phyloP scores from a whole-genome alignment of 2,888 invertebrate species.

The Drosophila acutilabella region DNA sequence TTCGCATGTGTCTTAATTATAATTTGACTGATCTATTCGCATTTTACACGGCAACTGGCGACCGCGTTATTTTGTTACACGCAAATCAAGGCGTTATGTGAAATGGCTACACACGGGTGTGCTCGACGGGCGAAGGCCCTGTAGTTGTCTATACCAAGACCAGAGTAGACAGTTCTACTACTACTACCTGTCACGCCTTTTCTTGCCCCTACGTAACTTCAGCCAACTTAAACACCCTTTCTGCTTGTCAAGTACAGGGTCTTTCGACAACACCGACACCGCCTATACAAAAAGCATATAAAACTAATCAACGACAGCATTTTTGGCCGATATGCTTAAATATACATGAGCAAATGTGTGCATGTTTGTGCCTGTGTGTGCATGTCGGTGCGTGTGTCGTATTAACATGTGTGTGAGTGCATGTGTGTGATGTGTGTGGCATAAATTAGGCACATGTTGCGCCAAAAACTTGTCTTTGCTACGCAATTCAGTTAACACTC shows the following conservation, averaged over 20 bases:
- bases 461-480: slow-evolving; percentile 40
- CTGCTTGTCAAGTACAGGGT: neutral
- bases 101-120: slow-evolving; percentile 1
- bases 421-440: slow-evolving; percentile 23
- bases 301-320: slow-evolving; percentile 58
- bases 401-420: slow-evolving; percentile 4
- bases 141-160: neutral
- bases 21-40: slow-evolving; percentile 34
- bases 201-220: too few relatives aligned
- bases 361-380: neutral
- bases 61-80: slow-evolving; percentile 16
- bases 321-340: slow-evolving; percentile 45
- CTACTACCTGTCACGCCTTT: too few relatives aligned
- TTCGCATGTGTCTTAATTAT: slow-evolving; percentile 25
- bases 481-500: slow-evolving; percentile 20
- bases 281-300: slow-evolving; percentile 30
- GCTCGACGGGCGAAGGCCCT: neutral
- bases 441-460: slow-evolving; percentile 63
- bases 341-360: slow-evolving; percentile 43
- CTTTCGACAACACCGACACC: neutral
- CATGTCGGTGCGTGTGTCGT: neutral
- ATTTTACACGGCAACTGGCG: slow-evolving; percentile 18
- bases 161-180: too few relatives aligned
- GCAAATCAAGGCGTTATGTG: slow-evolving; percentile 5
- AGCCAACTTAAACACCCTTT: neutral